Percentiles rank a stretch among this genome's conserved stretches.
Evolutionary conservation across 2,113 vertebrate species (phyloP).

Genomic region (Crotalus viridis): DNA sequence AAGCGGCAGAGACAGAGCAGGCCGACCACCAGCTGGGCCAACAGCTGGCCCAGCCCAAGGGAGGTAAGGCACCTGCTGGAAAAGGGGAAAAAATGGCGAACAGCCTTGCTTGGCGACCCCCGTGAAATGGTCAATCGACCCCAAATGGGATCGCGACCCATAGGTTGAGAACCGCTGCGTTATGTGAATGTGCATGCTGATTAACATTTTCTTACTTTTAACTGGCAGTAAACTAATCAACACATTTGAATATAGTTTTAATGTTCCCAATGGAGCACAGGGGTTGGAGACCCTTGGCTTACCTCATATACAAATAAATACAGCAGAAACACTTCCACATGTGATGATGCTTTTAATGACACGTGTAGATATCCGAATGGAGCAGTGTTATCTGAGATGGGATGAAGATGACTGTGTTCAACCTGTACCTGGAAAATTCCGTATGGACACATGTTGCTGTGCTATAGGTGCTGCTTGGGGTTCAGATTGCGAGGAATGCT

Average conservation of each 20-base stretch:
- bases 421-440: constrained; percentile 67
- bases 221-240: background rate
- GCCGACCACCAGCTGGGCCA: too few species aligned
- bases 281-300: background rate
- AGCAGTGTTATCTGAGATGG: constrained; percentile 74
- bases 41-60: too few species aligned
- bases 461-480: constrained; percentile 77
- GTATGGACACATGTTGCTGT: constrained; percentile 77
- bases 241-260: background rate
- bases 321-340: background rate
- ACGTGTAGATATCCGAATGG: constrained; percentile 70
- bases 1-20: too few species aligned
- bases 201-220: background rate
- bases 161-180: too few species aligned
- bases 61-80: too few species aligned
- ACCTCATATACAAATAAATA: background rate
- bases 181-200: fast-evolving
- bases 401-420: constrained; percentile 73
- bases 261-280: too few species aligned
- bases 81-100: too few species aligned
- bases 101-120: too few species aligned
- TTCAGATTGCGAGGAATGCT: constrained; percentile 70
- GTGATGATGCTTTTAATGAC: background rate
- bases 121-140: too few species aligned
- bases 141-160: too few species aligned